Evolutionary conservation across 2,797 vertebrate species (phyloP), one percentile per base, ranked within the genome.

Genomic region (Lepus townsendii): DNA sequence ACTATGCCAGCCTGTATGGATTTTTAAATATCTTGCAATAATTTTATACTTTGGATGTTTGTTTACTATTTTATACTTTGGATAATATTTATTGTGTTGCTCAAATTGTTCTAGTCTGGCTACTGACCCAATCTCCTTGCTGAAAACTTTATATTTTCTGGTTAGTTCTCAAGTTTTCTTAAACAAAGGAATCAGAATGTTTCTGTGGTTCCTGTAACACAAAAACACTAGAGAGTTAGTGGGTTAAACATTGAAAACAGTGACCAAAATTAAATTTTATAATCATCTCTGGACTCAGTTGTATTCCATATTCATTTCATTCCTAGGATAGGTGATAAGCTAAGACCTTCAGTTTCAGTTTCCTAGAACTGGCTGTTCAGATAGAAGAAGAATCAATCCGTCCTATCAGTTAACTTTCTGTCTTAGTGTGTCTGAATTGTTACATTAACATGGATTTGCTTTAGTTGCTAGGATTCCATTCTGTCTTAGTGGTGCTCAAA

Each of bases 1-100:
- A 57, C 54, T 16, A 4, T 57, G 54, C 13, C 1, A 6, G 54
- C 54, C 54, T 57, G 54, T 57, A 57, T 20, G 54, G 54, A 57
- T 57, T 57, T 57, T 16, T 16, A 57, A 57, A 57, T 16, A 57
- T 20, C 54, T 57, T 57, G 54, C 16, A 20, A 57, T 57, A 20
- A 57, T 16, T 57, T 57, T 57, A 57, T 84, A 94, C 30, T 42
- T n/a, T 38, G 19, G 38, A n/a, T 80, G 42, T 47, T 42, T 47
- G 42, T 47, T 47, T 47, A 47, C 62, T 80, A 54, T 84, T 91
- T 85, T 32, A 30, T 84, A 94, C 30, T 42, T n/a, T 38, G 14
- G 38, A n/a, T 80, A 57, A 57, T 78, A 50, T 52, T 91, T 78
- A 60, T 62, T 87, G 85, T 92, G 27, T 93, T 88, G 22, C 60